Evolutionary conservation across 2,113 vertebrate genomes (phyloP), one percentile per base, ranked within the genome.

Genomic region (Phainopepla nitens): DNA sequence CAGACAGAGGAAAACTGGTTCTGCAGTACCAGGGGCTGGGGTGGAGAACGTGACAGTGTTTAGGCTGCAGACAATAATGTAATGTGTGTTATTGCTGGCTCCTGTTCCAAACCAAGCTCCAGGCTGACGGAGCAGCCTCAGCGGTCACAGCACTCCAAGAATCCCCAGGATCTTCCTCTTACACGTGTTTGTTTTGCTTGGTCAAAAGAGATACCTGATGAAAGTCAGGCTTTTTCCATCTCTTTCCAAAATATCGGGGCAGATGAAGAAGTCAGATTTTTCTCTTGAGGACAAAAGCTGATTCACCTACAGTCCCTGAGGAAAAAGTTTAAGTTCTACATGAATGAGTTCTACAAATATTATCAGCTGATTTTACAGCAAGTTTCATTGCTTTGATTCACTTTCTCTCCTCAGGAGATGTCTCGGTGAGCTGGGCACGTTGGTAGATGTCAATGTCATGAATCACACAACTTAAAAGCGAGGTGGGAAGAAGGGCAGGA

Each of bases 41-140:
- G 78, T 87, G 65, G 56, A 96, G 95, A 97, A 77, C 13, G 3
- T 87, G 88, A 89, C 51, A 94, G n/a, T 29, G 58, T 94, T 97
- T 80, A 88, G 93, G 85, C 91, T 92, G 70, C 90, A 95, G 84
- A 93, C 79, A 95, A 87, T 85, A 97, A 93, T 53, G 56, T 54
- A 76, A 87, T 64, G 77, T 91, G 44, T 95, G 71, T 97, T 96
- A 72, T 89, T 96, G 41, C 93, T 97, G 94, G 87, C 88, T 84
- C 16, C 60, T 50, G 41, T n/a, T 94, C 90, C 78, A 89, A 94
- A 81, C 73, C 73, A 91, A 80, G 61, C 25, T 70, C 35, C 24
- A 36, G 64, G 81, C 50, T 39, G 44, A 95, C 71, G 24, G 6
- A n/a, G 21, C 58, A 64, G 35, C 47, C n/a, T 72, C 79, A 88